Percentiles rank a stretch among this genome's conserved stretches.
Conservation (phyloP, 2,888 invertebrate species). For the Dasysyrphus tricinctus region DNA sequence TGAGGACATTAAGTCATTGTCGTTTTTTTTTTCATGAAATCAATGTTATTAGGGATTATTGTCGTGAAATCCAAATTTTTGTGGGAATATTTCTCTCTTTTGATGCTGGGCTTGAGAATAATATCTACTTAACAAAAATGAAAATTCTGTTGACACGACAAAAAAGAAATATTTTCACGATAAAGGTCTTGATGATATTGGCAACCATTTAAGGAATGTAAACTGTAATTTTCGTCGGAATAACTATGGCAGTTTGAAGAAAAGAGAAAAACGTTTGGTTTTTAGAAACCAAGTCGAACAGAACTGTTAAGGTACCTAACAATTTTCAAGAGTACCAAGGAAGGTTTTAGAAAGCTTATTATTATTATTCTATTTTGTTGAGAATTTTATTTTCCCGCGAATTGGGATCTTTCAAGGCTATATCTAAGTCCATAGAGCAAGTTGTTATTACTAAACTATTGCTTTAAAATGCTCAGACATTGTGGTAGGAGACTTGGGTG, state of each 20-base stretch:
- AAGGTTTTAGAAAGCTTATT: no score
- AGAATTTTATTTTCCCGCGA: no score
- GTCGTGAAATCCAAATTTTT: conserved; percentile 23
- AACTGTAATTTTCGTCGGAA: neutral
- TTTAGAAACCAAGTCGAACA: neutral
- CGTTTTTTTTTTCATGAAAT: conserved; percentile 5
- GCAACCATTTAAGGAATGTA: neutral
- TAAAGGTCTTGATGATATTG: neutral
- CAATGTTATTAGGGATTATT: conserved; percentile 26
- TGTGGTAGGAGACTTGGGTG: no score
- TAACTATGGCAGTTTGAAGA: neutral
- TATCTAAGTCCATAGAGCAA: no score
- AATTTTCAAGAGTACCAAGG: no score
- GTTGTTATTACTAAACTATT: no score
- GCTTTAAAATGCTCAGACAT: no score
- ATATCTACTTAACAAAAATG: neutral
- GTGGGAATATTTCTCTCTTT: conserved; percentile 6
- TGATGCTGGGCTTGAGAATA: neutral
- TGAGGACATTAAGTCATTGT: conserved; percentile 16
- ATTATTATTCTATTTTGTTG: no score
- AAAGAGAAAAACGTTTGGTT: neutral
- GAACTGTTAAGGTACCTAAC: no score
- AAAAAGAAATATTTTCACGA: neutral
- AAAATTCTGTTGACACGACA: neutral
- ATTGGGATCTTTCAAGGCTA: no score